Conservation (phyloP, 2,888 invertebrate species). For the Chloroclysta siterata region DNA sequence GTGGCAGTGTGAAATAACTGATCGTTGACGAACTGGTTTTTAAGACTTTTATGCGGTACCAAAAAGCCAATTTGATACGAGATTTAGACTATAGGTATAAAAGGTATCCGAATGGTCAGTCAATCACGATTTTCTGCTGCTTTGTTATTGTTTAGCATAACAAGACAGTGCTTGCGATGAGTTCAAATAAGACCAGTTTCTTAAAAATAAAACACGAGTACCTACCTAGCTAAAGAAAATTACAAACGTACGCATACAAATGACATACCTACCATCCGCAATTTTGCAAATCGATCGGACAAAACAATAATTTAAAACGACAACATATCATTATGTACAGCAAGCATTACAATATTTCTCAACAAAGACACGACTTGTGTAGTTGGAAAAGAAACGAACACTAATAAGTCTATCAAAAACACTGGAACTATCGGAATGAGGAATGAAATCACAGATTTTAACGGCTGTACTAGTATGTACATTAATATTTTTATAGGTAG, state of each 20-base stretch:
- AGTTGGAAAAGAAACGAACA: constrained; percentile 25
- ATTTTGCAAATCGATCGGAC: constrained; percentile 49
- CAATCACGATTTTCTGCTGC: constrained; percentile 9
- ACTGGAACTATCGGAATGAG: not conserved
- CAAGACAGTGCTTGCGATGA: constrained; percentile 9
- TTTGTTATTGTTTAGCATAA: constrained; percentile 12
- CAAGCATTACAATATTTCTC: constrained; percentile 47
- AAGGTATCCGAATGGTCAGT: not conserved
- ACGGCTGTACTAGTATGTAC: too few species aligned
- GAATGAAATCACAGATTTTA: not conserved
- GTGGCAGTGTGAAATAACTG: constrained; percentile 57
- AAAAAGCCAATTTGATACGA: not conserved
- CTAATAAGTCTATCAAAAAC: constrained; percentile 33
- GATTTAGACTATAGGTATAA: not conserved
- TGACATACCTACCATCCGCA: constrained; percentile 52
- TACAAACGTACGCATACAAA: constrained; percentile 50
- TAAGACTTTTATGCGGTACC: constrained; percentile 12
- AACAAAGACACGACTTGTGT: constrained; percentile 6
- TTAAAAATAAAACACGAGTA: constrained; percentile 22
- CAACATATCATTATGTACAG: constrained; percentile 56
- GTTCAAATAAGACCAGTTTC: constrained; percentile 3
- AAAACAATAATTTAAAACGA: constrained; percentile 54
- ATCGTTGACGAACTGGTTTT: constrained; percentile 40
- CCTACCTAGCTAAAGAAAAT: constrained; percentile 27
- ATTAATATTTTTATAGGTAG: too few species aligned